Conservation (phyloP, 2,888 invertebrate genomes). For the Clunio marinus region DNA sequence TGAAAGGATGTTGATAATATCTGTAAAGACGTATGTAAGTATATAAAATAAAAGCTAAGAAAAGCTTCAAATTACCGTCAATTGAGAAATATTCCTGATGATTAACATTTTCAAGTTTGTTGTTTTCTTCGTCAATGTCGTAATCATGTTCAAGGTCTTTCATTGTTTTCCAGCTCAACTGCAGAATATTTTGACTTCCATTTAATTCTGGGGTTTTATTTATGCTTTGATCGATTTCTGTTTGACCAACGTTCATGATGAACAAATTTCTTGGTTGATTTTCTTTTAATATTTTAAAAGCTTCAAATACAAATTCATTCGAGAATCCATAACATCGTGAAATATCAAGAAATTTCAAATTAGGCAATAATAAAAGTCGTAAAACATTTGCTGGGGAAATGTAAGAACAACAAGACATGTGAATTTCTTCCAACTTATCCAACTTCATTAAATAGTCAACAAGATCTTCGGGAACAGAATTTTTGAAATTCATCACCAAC, state of each 20-base stretch:
- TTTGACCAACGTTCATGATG: conserved; percentile 3
- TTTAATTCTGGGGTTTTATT: background rate
- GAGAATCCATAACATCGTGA: conserved; percentile 29
- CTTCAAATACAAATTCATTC: conserved; percentile 12
- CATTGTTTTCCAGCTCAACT: background rate
- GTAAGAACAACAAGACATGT: conserved; percentile 23
- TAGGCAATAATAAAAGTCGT: background rate
- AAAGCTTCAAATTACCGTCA: conserved; percentile 10
- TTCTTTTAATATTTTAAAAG: background rate
- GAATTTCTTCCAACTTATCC: conserved; percentile 21
- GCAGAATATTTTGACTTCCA: background rate
- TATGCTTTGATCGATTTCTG: conserved; percentile 23
- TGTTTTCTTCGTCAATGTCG: conserved; percentile 30
- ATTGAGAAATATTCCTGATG: conserved; percentile 13
- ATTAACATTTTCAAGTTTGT: background rate
- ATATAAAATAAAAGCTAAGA: background rate
- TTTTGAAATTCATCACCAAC: conserved; percentile 32
- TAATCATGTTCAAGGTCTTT: conserved; percentile 30
- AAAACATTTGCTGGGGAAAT: background rate
- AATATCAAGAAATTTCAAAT: conserved; percentile 25
- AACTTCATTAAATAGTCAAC: background rate
- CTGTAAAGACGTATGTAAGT: background rate
- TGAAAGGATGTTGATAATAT: conserved; percentile 23
- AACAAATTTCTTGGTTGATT: background rate
- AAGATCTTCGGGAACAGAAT: conserved; percentile 10